A percentile compares a stretch with the other conserved stretches of the same genome.
These are phyloP conservation scores for Podargus strigoides DNA, from an alignment of 2,797 vertebrate genomes.

Conservation along the genomic window DNA sequence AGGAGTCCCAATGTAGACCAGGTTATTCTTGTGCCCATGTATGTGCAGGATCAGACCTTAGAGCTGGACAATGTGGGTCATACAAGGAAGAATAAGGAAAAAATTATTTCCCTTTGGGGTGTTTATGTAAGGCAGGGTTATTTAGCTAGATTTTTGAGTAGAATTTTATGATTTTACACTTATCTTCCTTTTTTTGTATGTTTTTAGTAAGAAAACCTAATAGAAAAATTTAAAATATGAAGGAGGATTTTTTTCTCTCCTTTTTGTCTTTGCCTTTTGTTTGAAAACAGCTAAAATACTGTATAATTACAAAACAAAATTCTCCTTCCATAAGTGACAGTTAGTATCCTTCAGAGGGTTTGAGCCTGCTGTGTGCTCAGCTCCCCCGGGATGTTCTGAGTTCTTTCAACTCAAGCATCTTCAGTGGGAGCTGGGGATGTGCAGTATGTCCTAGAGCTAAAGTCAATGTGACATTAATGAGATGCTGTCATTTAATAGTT, in stretches of 20 bases:
- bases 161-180: background rate
- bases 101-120: background rate
- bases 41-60: background rate
- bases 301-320: background rate
- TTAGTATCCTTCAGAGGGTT: background rate
- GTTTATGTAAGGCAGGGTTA: background rate
- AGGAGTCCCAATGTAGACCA: background rate
- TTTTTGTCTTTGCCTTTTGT: background rate
- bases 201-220: background rate
- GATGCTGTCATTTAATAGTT: slow-evolving; percentile 29
- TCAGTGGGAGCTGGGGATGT: slow-evolving; percentile 30
- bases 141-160: background rate
- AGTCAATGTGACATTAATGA: slow-evolving; percentile 48
- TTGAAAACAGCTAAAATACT: background rate
- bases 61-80: background rate
- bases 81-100: background rate
- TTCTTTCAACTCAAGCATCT: slow-evolving; percentile 47
- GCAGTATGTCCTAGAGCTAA: background rate
- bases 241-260: background rate
- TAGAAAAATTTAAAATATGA: background rate
- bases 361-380: background rate
- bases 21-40: background rate
- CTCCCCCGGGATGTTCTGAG: background rate
- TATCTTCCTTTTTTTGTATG: background rate
- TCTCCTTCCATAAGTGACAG: background rate